These are phyloP conservation scores for Caenorhabditis doughertyi DNA, from an alignment of 2,888 invertebrate species.

Conservation along the genomic window DNA sequence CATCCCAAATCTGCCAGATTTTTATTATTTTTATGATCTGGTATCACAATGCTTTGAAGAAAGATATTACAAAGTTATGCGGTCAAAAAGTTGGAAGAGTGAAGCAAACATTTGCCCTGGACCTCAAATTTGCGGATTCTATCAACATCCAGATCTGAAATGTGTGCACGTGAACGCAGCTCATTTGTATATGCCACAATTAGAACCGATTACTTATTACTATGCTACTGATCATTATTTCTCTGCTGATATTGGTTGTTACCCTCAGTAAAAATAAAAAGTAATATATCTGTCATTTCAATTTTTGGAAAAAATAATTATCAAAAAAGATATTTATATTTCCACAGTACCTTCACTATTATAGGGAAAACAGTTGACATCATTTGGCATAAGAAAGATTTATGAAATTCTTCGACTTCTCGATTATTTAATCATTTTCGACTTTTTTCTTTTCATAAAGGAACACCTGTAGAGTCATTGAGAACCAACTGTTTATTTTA, in stretches of 20 bases:
- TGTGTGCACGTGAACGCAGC: slow-evolving; percentile 36
- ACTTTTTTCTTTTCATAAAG: no score
- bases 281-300: no score
- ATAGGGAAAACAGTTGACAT: no score
- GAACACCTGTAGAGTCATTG: no score
- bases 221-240: slow-evolving; percentile 16
- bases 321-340: no score
- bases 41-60: neutral
- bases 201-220: slow-evolving; percentile 24
- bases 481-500: no score
- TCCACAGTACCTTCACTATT: no score
- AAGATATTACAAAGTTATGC: neutral
- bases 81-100: neutral
- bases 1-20: neutral
- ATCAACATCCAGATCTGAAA: slow-evolving; percentile 13
- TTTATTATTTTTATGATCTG: neutral
- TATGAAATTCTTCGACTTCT: no score
- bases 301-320: no score
- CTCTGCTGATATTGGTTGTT: slow-evolving; percentile 29
- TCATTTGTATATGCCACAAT: neutral
- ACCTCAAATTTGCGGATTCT: slow-evolving; percentile 19
- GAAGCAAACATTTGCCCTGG: slow-evolving; percentile 8
- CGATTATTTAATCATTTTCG: no score
- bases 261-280: slow-evolving; percentile 24
- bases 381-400: no score